These are phyloP conservation scores for Pterocles orientalis DNA, from an alignment of 2,113 vertebrate species.

Conservation along the genomic window DNA sequence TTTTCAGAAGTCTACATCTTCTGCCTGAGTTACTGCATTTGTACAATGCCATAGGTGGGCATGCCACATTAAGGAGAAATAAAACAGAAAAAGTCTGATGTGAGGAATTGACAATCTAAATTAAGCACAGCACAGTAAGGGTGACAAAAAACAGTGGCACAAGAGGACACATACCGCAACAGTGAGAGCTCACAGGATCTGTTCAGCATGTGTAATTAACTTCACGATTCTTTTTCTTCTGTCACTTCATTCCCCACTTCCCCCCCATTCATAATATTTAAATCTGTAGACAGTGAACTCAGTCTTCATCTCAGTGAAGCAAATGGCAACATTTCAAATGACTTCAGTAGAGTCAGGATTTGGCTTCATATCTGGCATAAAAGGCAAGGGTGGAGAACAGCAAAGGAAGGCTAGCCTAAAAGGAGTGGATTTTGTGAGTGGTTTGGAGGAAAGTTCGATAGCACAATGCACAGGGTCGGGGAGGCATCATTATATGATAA, in stretches of 20 bases:
- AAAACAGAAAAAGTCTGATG: slow-evolving; percentile 14
- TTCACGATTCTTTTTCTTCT: background rate
- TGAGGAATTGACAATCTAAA: slow-evolving; percentile 44
- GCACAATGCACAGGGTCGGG: background rate
- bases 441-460: slow-evolving; percentile 15
- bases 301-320: background rate
- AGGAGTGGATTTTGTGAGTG: background rate
- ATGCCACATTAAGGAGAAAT: background rate
- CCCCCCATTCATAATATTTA: slow-evolving; percentile 37
- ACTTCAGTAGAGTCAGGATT: slow-evolving; percentile 1
- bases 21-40: background rate
- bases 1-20: background rate
- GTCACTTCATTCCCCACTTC: slow-evolving; percentile 4
- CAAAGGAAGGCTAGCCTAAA: background rate
- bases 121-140: background rate
- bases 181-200: slow-evolving; percentile 6
- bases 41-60: background rate
- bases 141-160: background rate
- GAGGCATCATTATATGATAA: background rate
- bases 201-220: background rate
- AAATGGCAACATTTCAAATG: slow-evolving; percentile 10
- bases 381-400: slow-evolving; percentile 8
- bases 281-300: slow-evolving; percentile 31
- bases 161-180: background rate
- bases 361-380: slow-evolving; percentile 2